Percentiles rank a stretch among this genome's conserved stretches.
Evolutionary conservation across 2,888 invertebrate genomes (phyloP).

Genomic region (Orthosia gothica): DNA sequence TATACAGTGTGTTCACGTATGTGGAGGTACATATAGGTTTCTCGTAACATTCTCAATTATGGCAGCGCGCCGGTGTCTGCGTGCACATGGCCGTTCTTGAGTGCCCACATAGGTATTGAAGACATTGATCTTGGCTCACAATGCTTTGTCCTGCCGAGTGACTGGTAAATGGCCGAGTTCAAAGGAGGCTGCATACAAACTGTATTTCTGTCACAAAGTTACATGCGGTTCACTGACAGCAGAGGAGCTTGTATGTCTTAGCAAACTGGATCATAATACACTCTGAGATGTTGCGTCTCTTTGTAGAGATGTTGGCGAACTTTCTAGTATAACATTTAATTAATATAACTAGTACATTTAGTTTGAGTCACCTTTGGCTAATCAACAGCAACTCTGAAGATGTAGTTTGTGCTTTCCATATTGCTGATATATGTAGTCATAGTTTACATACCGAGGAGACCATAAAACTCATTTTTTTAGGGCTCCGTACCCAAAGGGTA

Average conservation of each 20-base stretch:
- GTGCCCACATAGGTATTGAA: conserved; percentile 79
- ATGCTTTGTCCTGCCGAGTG: conserved; percentile 83
- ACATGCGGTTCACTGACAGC: conserved; percentile 66
- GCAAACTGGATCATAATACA: conserved; percentile 39
- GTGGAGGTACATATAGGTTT: conserved; percentile 44
- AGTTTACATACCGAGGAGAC: neutral
- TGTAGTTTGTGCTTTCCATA: neutral
- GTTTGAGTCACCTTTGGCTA: conserved; percentile 2
- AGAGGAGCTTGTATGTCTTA: conserved; percentile 41
- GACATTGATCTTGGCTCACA: conserved; percentile 87
- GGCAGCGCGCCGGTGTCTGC: conserved; percentile 68
- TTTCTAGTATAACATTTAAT: conserved; percentile 6
- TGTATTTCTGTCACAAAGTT: conserved; percentile 81
- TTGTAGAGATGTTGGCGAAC: conserved; percentile 5
- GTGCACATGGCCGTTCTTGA: conserved; percentile 79
- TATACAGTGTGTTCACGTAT: conserved; percentile 60
- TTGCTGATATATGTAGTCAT: neutral
- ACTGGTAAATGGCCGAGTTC: conserved; percentile 80
- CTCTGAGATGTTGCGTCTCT: conserved; percentile 15
- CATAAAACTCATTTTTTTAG: too few species aligned
- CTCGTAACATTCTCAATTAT: conserved; percentile 74
- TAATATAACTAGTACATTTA: neutral
- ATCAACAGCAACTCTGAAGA: neutral
- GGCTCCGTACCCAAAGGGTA: too few species aligned
- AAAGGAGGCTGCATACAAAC: conserved; percentile 81